Base-by-base conservation (phyloP, 2,888 invertebrate genomes). In the Meta bourneti region DNA sequence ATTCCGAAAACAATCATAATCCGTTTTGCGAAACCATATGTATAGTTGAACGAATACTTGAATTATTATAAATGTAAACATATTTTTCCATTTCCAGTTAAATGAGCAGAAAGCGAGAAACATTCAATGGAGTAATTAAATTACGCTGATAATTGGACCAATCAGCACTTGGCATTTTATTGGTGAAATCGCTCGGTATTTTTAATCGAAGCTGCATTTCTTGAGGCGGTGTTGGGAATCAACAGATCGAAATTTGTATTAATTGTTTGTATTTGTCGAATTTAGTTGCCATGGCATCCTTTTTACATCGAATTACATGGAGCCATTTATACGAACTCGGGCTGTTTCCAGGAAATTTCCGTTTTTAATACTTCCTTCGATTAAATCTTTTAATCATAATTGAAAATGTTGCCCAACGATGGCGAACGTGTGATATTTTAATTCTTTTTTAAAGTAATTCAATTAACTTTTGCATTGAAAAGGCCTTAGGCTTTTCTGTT, bases 141-240 rank as follows among this genome's bases (percentile, higher is more conserved):
- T 84, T 84, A 84, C 75, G 75, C 75, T 61, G 84, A 75, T 84
- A 84, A 84, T 84, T 84, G 84, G 75, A 84, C 16, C 34, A 48
- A 48, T 84, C 84, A 74, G n/a, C 11, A 11, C 51, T 75, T 49
- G 54, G 75, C 75, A 84, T 49, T 75, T 69, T 75, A 61, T 54
- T 19, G 84, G 75, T 48, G 72, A 48, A 84, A 20, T 84, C 75
- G 75, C 75, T 82, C 84, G 75, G 20, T 84, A 75, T 84, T 84
- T 75, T 52, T 77, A 84, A 75, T 84, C 75, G 61, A 19, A 61
- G 0, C n/a, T 61, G 54, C 48, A 84, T 84, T 61, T 84, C 84
- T 84, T 51, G 54, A 48, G 84, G 84, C 84, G 16, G 74, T 49
- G 70, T 11, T 11, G 48, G 19, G 19, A 34, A 34, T 34, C 34